Base-by-base conservation (phyloP, 1,140 invertebrate species). In the Listronotus bonariensis region DNA sequence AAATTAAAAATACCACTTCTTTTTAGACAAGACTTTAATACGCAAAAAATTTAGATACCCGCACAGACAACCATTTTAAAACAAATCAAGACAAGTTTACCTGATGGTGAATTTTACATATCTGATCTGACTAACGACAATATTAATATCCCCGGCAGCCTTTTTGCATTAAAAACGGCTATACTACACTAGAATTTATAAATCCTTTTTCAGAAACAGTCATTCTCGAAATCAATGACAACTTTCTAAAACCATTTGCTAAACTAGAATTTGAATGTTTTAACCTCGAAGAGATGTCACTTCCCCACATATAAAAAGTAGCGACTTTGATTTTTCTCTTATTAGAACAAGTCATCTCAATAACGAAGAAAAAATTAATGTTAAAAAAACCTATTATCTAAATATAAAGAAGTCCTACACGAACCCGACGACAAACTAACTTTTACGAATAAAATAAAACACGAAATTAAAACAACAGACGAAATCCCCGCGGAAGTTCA, bases 401-500 rank as follows among this genome's bases (percentile, higher is more conserved):
- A 53, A 17, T 51, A 18, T 36, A 34, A n/a, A 54, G 61, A 56
- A 31, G 49, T 64, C 8, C 42, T 64, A 18, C 36, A 62, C 14
- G 2, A 31, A 9, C 14, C n/a, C 5, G 38, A 38, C 12, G 49
- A 62, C 7, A 40, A 55, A 20, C 40, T 68, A 20, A 64, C 51
- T 1, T 56, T 26, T 17, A 63, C 65, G 0, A 40, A 64, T 32
- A n/a, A 51, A 14, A 57, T 68, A 20, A 63, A 41, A 36, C 53
- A 64, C 31, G 18, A 51, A 14, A 64, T 68, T 20, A 63, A 17
- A 14, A 64, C 55, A 12, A 58, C 2, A 15, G 17, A 15, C 14
- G 38, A 56, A 51, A 9, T 52, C 18, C 38, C 20, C 26, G 67
- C 65, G 54, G 76, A 78, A 69, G 69, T 77, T 9, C 64, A 74